These are phyloP conservation scores for Menidia beryllina DNA, from an alignment of 2,113 vertebrate genomes.

Conservation along the genomic window DNA sequence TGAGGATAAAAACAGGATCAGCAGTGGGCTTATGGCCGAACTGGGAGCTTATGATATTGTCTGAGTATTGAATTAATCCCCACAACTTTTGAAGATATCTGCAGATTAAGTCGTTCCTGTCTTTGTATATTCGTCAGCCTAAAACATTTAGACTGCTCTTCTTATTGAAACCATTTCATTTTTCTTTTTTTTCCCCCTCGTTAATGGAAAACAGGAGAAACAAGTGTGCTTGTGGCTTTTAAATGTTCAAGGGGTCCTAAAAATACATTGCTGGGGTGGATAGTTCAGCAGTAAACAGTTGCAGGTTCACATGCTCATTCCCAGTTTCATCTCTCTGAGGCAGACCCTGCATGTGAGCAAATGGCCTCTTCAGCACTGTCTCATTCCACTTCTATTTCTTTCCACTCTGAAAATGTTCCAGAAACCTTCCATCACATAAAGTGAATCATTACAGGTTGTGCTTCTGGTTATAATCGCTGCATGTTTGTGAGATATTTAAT, in stretches of 20 bases:
- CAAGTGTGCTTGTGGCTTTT: conserved; percentile 51
- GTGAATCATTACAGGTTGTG: conserved; percentile 12
- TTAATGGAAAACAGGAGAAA: conserved; percentile 54
- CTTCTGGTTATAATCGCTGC: no score
- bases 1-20: conserved; percentile 47
- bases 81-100: conserved; percentile 39
- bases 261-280: conserved; percentile 49
- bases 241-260: conserved; percentile 41
- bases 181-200: not conserved
- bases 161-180: conserved; percentile 47
- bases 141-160: conserved; percentile 22
- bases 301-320: conserved; percentile 31
- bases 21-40: conserved; percentile 35
- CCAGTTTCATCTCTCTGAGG: conserved; percentile 19
- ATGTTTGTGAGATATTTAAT: conserved; percentile 46
- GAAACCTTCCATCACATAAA: conserved; percentile 8
- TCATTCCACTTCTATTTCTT: not conserved
- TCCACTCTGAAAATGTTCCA: not conserved
- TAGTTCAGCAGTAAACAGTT: conserved; percentile 50
- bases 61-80: conserved; percentile 48
- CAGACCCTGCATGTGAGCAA: conserved; percentile 12
- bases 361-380: conserved; percentile 5
- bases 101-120: conserved; percentile 26
- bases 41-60: conserved; percentile 44
- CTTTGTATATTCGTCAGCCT: conserved; percentile 47